Conservation (phyloP, 2,113 vertebrate species). For the Arothron firmamentum region DNA sequence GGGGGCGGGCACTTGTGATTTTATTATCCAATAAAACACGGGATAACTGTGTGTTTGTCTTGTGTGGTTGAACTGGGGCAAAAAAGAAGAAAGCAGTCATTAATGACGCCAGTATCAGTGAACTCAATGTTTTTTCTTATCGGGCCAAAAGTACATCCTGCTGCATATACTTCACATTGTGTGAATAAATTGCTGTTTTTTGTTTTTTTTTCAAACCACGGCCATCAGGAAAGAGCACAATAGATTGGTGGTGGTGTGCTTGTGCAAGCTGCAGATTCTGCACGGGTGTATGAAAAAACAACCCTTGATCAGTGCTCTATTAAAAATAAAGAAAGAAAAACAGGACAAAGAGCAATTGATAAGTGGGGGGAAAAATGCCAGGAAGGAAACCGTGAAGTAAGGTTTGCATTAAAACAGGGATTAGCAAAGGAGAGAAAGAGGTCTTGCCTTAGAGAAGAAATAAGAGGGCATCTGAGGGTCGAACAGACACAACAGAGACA, state of each 20-base stretch:
- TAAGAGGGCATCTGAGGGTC: slow-evolving; percentile 78
- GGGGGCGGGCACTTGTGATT: neutral
- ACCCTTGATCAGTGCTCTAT: slow-evolving; percentile 42
- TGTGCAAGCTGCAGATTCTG: slow-evolving; percentile 54
- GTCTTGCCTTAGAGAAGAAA: slow-evolving; percentile 79
- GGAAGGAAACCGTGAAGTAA: slow-evolving; percentile 53
- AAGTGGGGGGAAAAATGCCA: slow-evolving; percentile 18
- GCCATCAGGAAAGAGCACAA: slow-evolving; percentile 11
- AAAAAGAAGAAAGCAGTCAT: neutral
- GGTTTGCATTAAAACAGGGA: slow-evolving; percentile 57
- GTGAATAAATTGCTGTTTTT: too few species aligned
- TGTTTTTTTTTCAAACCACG: too few species aligned
- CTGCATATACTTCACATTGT: too few species aligned
- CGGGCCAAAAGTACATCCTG: too few species aligned
- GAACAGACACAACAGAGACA: slow-evolving; percentile 74
- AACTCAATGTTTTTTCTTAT: too few species aligned
- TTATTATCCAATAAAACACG: slow-evolving; percentile 1
- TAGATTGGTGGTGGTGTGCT: slow-evolving; percentile 32
- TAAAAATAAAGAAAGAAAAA: slow-evolving; percentile 21
- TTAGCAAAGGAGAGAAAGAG: slow-evolving; percentile 71
- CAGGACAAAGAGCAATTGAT: slow-evolving; percentile 11
- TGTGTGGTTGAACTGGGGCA: slow-evolving; percentile 23
- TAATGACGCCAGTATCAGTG: too few species aligned
- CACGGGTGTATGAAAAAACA: slow-evolving; percentile 16
- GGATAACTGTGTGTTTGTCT: slow-evolving; percentile 8